A percentile compares a stretch with the other conserved stretches of the same genome.
phyloP scores from a whole-genome alignment of 2,888 invertebrate species.

The Diaperis boleti region DNA sequence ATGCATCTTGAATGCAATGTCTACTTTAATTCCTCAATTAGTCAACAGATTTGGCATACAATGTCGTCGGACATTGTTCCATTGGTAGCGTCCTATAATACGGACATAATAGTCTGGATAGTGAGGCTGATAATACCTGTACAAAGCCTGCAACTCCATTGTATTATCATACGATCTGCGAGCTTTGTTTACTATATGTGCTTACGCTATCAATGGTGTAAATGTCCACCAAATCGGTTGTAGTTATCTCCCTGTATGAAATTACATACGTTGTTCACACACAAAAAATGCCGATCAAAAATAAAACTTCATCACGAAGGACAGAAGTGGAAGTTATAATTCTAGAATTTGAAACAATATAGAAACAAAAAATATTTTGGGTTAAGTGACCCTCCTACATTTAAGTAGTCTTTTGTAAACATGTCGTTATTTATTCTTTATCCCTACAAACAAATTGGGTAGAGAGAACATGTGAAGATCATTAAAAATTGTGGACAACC shows the following conservation, averaged over 20 bases:
- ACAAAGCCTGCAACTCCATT: constrained; percentile 50
- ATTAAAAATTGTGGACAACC: too few species aligned
- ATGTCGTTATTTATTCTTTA: too few species aligned
- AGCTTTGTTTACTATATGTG: constrained; percentile 42
- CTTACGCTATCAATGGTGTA: constrained; percentile 3
- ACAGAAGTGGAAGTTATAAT: too few species aligned
- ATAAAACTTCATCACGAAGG: too few species aligned
- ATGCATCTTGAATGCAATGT: constrained; percentile 35
- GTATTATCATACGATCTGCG: constrained; percentile 46
- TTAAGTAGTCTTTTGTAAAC: too few species aligned
- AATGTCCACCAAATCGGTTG: not conserved
- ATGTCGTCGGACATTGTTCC: constrained; percentile 50
- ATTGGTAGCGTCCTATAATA: constrained; percentile 47
- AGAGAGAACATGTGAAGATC: too few species aligned
- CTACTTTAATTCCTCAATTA: constrained; percentile 49
- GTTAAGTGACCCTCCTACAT: too few species aligned
- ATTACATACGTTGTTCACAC: not conserved
- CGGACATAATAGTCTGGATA: constrained; percentile 50
- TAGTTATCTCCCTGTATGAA: not conserved
- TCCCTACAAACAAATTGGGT: too few species aligned
- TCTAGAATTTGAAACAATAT: too few species aligned
- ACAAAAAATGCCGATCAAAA: too few species aligned
- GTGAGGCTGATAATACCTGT: constrained; percentile 44
- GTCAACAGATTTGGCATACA: constrained; percentile 49
- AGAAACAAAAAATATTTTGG: too few species aligned